Conservation (phyloP, 2,888 invertebrate genomes). For the Apodemia mormo region DNA sequence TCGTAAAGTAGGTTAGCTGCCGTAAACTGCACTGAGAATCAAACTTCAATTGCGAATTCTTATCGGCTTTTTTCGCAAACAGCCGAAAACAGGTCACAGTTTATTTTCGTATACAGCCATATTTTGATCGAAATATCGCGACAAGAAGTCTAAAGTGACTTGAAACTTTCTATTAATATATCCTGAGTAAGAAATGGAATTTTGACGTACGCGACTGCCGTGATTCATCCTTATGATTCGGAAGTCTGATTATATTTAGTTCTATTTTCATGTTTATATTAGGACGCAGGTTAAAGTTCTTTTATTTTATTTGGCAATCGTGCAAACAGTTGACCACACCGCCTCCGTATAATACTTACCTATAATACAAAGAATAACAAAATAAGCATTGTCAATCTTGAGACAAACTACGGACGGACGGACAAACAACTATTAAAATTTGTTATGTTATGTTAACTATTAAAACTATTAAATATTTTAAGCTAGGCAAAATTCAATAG, state of each 20-base stretch:
- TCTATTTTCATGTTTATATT: neutral
- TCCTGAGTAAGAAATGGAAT: conserved; percentile 57
- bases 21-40: conserved; percentile 63
- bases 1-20: conserved; percentile 74
- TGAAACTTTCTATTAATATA: conserved; percentile 55
- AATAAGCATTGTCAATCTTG: no score
- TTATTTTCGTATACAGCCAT: conserved; percentile 55
- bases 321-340: no score
- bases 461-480: no score
- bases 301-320: no score
- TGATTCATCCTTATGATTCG: conserved; percentile 61
- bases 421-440: no score
- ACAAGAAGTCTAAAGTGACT: conserved; percentile 55
- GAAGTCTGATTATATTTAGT: neutral
- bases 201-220: conserved; percentile 56
- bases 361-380: no score
- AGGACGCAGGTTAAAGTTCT: no score
- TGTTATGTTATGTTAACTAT: no score
- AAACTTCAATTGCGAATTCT: conserved; percentile 74
- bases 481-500: no score
- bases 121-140: conserved; percentile 42
- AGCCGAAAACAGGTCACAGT: conserved; percentile 62
- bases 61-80: conserved; percentile 68
- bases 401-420: no score
- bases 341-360: no score